Evolutionary conservation across 1,140 invertebrate genomes (phyloP), one percentile per base, ranked within the genome.

Genomic region (Antheraea pernyi): DNA sequence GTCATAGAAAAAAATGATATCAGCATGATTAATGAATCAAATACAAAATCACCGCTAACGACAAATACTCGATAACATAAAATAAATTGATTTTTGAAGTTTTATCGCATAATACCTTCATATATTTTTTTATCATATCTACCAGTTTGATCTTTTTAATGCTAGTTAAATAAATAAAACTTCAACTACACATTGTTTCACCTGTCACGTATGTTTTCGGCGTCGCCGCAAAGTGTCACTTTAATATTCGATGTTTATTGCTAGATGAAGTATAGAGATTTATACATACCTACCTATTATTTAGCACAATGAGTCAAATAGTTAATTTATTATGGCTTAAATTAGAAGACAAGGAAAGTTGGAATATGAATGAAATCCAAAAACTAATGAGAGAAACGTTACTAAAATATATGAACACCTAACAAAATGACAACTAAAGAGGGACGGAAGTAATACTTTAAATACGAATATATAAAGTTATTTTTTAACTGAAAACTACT

Each of bases 41-140:
- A 84, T 60, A 82, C 77, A 74, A 85, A 86, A 85, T 86, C 84
- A 85, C 80, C 76, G 81, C 85, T 70, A 77, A 71, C 70, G 76
- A 70, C 70, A 72, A 70, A 75, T 61, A 69, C 68, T 58, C 62
- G 81, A 86, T 85, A 83, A 82, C 69, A 74, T 73, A 53, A 72
- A 77, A 78, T 78, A 78, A 79, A 77, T 79, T 76, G 72, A 77
- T 84, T 79, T 76, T 81, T 76, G 75, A 64, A 67, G 48, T 18
- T 58, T 59, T 84, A 86, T 85, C 82, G 69, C 64, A 69, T 83
- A 83, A 80, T 77, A 74, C 64, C 70, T 82, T 79, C 37, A 67
- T 69, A 69, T 80, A 80, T 73, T 82, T 76, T 64, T 71, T 80
- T 83, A 83, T 78, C 74, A 72, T 86, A 83, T 85, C 82, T 74